phyloP scores from a whole-genome alignment of 2,888 invertebrate species.

The Carpatolechia fugitivella region DNA sequence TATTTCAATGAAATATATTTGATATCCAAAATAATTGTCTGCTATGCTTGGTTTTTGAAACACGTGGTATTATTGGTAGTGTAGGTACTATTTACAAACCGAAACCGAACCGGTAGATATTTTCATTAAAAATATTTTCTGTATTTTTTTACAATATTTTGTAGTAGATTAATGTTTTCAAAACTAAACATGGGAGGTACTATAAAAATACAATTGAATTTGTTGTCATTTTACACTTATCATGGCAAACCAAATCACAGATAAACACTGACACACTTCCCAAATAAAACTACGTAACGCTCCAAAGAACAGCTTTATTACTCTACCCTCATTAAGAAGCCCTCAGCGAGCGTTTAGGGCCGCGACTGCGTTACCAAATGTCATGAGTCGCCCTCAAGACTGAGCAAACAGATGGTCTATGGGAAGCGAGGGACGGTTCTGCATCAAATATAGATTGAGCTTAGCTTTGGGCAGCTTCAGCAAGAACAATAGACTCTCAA shows the following conservation, averaged over 20 bases:
- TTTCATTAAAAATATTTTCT: too few relatives aligned
- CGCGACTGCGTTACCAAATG: slow-evolving; percentile 50
- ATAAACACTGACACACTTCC: background rate
- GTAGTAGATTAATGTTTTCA: background rate
- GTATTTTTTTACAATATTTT: too few relatives aligned
- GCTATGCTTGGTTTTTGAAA: too few relatives aligned
- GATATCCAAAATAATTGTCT: too few relatives aligned
- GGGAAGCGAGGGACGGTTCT: slow-evolving; percentile 24
- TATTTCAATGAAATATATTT: too few relatives aligned
- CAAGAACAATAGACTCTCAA: too few relatives aligned
- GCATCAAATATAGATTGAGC: too few relatives aligned
- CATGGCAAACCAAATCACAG: background rate
- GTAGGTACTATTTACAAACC: too few relatives aligned
- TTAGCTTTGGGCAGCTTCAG: background rate
- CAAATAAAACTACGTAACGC: slow-evolving; percentile 27
- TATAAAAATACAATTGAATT: background rate
- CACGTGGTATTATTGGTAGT: too few relatives aligned
- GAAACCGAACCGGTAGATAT: too few relatives aligned
- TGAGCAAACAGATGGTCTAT: slow-evolving; percentile 56
- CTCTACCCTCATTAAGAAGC: slow-evolving; percentile 47
- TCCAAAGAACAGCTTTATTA: slow-evolving; percentile 18
- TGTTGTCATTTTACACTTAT: background rate
- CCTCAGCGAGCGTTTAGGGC: slow-evolving; percentile 53
- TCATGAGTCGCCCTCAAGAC: slow-evolving; percentile 52
- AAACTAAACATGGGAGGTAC: background rate